These are phyloP conservation scores for Agrilus biguttatus DNA, from an alignment of 2,888 invertebrate genomes.

Conservation along the genomic window DNA sequence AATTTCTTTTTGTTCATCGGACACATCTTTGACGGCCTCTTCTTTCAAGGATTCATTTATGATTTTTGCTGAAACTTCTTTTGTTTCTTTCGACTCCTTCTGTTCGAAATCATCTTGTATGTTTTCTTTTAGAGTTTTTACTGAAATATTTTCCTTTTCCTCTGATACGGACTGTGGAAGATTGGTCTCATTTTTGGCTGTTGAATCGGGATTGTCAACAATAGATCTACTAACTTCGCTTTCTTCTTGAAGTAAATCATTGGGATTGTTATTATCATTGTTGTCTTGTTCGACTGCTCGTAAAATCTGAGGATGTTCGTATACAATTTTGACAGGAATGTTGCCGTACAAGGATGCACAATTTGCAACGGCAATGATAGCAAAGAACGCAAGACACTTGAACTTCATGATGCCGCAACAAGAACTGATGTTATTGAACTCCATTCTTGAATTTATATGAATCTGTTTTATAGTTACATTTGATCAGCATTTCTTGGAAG, in stretches of 20 bases:
- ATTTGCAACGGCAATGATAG: conserved; percentile 14
- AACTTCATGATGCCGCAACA: conserved; percentile 17
- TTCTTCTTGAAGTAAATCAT: background rate
- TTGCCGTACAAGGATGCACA: conserved; percentile 15
- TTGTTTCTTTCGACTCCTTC: no score
- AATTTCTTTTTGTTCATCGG: no score
- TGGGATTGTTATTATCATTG: background rate
- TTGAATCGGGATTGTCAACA: background rate
- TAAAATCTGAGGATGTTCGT: conserved; percentile 14
- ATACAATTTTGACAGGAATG: conserved; percentile 24
- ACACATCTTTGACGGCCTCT: no score
- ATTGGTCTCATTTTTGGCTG: background rate
- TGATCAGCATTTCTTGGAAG: conserved; percentile 10
- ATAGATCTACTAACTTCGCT: background rate
- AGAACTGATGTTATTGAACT: conserved; percentile 28
- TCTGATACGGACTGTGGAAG: no score
- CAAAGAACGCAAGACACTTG: conserved; percentile 16
- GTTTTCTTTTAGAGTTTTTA: no score
- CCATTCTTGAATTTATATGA: conserved; percentile 23
- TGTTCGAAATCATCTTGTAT: no score
- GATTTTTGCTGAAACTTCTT: no score
- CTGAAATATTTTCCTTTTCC: background rate
- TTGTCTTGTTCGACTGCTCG: background rate
- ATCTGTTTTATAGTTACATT: conserved; percentile 15
- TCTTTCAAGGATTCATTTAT: no score